Conservation (phyloP, 2,888 invertebrate genomes). For the Agonopterix subpropinquella region DNA sequence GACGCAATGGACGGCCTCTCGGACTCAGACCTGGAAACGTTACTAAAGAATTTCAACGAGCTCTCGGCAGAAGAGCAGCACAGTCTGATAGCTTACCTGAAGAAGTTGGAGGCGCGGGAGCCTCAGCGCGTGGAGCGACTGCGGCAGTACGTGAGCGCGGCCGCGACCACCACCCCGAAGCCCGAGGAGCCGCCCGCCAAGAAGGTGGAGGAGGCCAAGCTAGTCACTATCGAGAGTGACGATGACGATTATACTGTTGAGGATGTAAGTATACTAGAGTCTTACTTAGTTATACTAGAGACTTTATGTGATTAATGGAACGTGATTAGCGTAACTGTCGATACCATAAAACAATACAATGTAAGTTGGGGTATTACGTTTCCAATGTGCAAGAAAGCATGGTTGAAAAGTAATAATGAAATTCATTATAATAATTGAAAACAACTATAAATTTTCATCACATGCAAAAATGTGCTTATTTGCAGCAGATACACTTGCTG, state of each 20-base stretch:
- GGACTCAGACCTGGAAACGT: conserved; percentile 86
- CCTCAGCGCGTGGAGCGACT: conserved; percentile 86
- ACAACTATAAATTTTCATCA: too few relatives aligned
- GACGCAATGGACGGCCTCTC: conserved; percentile 84
- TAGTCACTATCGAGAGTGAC: conserved; percentile 74
- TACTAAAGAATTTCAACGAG: conserved; percentile 86
- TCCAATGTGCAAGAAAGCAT: too few relatives aligned
- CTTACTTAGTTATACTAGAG: too few relatives aligned
- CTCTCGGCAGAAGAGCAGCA: conserved; percentile 88
- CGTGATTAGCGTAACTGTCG: too few relatives aligned
- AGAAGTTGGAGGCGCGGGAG: conserved; percentile 86
- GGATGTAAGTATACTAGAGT: conserved; percentile 74
- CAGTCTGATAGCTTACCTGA: conserved; percentile 86
- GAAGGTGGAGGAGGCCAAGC: conserved; percentile 2
- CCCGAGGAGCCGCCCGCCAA: conserved; percentile 17
- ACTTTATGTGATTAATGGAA: too few relatives aligned
- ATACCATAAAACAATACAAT: too few relatives aligned
- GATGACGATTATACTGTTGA: conserved; percentile 89
- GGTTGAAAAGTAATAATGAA: too few relatives aligned
- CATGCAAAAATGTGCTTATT: too few relatives aligned
- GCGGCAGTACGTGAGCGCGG: conserved; percentile 82
- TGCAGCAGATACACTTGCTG: too few relatives aligned
- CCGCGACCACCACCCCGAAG: conserved; percentile 21
- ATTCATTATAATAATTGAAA: too few relatives aligned
- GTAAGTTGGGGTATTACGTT: too few relatives aligned